Base-by-base conservation (phyloP, 2,888 invertebrate species). In the Malacosoma neustria region DNA sequence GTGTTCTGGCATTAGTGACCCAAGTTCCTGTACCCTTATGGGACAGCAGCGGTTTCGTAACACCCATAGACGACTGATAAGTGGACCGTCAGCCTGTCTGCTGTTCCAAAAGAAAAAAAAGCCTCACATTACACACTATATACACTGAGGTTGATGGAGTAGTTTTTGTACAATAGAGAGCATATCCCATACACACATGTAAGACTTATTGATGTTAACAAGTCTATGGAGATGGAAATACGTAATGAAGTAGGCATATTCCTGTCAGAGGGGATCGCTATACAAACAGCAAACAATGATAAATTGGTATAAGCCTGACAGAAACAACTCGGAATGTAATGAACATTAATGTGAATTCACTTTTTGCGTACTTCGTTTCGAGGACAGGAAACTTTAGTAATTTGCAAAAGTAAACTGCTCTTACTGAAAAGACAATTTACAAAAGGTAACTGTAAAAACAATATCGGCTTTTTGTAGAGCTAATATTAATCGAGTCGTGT, bases 261-360 rank as follows among this genome's bases (percentile, higher is more conserved):
- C 22, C 37, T 37, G 38, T 41, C 41, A 45, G 30, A 38, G 41
- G 14, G 37, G 38, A n/a, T 34, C 32, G 37, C 13, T 37, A 38
- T 41, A 40, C 41, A 51, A 47, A 48, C 46, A 45, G 46, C 51
- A 48, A 54, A 54, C 46, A 48, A 47, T 51, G 46, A 53, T 54
- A 52, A 59, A 52, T 53, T 51, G 41, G 38, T 48, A 47, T 42
- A 39, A 45, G 38, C 35, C 40, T 43, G 48, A 45, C 48, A 39
- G 43, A 42, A 48, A 48, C 48, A 49, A 40, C 46, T 45, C 38
- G 36, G 35, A 11, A 33, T 30, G 40, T 53, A 46, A 54, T 49
- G 34, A 48, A 54, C 49, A 54, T 47, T 51, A 49, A 56, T 53
- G 41, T 44, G 37, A 46, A 22, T 22, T 22, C 9, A 9, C 22